Conservation (phyloP, 1,140 invertebrate species). For the Drosophila nigrodunni region DNA sequence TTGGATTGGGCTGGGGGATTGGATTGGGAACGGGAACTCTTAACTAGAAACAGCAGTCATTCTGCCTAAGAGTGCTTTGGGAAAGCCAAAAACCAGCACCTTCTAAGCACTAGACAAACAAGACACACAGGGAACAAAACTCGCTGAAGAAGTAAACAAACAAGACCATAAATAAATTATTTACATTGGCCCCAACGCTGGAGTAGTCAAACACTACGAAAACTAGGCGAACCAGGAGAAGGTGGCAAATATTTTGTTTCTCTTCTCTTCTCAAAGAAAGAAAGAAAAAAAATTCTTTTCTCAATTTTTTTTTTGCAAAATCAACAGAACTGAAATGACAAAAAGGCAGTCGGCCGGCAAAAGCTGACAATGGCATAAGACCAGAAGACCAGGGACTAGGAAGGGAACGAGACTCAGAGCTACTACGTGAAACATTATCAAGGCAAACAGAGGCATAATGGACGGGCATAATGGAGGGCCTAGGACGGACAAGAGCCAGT, state of each 20-base stretch:
- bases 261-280: neutral
- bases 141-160: constrained; percentile 70
- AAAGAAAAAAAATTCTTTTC: neutral
- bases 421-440: constrained; percentile 65
- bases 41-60: constrained; percentile 16
- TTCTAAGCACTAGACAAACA: constrained; percentile 73
- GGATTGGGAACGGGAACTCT: neutral
- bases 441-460: constrained; percentile 80
- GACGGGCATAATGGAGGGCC: constrained; percentile 44
- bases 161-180: constrained; percentile 78
- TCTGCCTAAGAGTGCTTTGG: constrained; percentile 24
- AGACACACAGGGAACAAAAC: constrained; percentile 23
- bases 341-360: constrained; percentile 64
- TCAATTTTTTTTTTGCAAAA: constrained; percentile 67
- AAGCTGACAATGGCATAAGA: constrained; percentile 58
- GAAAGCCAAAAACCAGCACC: constrained; percentile 46
- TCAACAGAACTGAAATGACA: constrained; percentile 81
- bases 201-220: constrained; percentile 19
- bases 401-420: neutral
- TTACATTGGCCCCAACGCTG: constrained; percentile 61
- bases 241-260: constrained; percentile 56
- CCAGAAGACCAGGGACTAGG: constrained; percentile 15
- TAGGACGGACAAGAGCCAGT: constrained; percentile 1
- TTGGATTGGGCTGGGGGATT: constrained; percentile 14
- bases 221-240: constrained; percentile 52